These are phyloP conservation scores for Onthophagus taurus DNA, from an alignment of 1,140 invertebrate genomes.

Conservation along the genomic window DNA sequence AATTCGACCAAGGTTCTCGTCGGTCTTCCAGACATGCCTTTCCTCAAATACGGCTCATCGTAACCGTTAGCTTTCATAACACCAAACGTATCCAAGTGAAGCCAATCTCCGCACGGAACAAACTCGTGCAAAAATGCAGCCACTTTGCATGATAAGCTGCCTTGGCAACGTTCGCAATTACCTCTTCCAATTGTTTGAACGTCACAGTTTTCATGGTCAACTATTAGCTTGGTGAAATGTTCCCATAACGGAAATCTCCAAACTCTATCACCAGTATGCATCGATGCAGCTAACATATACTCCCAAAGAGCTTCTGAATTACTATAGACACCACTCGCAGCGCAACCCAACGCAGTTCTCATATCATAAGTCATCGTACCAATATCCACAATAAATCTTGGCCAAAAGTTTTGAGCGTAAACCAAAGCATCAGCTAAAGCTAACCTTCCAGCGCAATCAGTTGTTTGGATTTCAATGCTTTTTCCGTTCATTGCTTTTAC, in stretches of 20 bases:
- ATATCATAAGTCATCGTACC: conserved; percentile 54
- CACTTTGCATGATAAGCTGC: conserved; percentile 52
- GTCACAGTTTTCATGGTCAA: conserved; percentile 38
- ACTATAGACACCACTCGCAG: conserved; percentile 48
- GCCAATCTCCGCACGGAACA: conserved; percentile 51
- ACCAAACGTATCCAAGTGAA: conserved; percentile 63
- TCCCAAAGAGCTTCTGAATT: conserved; percentile 45
- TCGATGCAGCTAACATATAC: conserved; percentile 41
- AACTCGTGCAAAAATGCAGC: conserved; percentile 66
- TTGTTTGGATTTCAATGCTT: conserved; percentile 49
- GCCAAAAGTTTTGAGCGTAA: conserved; percentile 52
- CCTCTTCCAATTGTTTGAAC: conserved; percentile 48
- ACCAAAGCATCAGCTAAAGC: conserved; percentile 54
- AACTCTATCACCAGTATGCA: conserved; percentile 51
- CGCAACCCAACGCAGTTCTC: conserved; percentile 44
- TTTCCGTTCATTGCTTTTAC: conserved; percentile 55
- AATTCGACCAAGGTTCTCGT: conserved; percentile 52
- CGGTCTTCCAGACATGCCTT: conserved; percentile 50
- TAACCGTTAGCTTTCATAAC: conserved; percentile 45
- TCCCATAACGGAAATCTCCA: conserved; percentile 58
- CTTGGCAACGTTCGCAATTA: conserved; percentile 19
- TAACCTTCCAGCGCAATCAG: conserved; percentile 56
- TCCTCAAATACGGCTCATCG: conserved; percentile 50
- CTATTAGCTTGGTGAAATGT: conserved; percentile 40
- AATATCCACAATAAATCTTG: conserved; percentile 50